phyloP scores from a whole-genome alignment of 2,797 vertebrate genomes.

The Diceros bicornis region DNA sequence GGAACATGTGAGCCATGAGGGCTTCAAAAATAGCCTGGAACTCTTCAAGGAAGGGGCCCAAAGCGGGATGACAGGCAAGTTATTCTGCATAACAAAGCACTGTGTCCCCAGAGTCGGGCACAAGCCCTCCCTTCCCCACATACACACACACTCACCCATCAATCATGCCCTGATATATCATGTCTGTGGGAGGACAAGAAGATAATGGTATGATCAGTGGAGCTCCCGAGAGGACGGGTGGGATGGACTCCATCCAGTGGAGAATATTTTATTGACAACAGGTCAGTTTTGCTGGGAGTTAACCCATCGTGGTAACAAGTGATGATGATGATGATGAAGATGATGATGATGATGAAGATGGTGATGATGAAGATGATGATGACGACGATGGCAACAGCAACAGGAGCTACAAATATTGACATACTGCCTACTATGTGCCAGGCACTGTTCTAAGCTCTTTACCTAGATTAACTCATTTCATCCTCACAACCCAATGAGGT shows the following conservation, averaged over 20 bases:
- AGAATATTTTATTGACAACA: background rate
- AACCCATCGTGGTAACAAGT: background rate
- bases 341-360: fast-evolving
- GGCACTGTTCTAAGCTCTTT: background rate
- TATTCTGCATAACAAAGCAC: slow-evolving; percentile 87
- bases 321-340: too few species aligned
- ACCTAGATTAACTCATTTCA: background rate
- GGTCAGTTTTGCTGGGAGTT: background rate
- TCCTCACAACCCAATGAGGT: background rate
- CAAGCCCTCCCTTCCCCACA: slow-evolving; percentile 79
- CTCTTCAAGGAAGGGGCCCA: slow-evolving; percentile 80
- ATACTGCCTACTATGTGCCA: background rate
- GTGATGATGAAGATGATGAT: fast-evolving
- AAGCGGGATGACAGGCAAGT: slow-evolving; percentile 84
- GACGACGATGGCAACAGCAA: fast-evolving
- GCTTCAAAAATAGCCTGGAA: slow-evolving; percentile 84
- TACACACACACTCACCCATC: slow-evolving; percentile 80
- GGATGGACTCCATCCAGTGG: background rate
- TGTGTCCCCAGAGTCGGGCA: slow-evolving; percentile 74
- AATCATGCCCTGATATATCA: slow-evolving; percentile 85
- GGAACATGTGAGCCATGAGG: slow-evolving; percentile 79
- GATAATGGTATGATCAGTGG: slow-evolving; percentile 69
- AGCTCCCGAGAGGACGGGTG: background rate
- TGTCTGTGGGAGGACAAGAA: slow-evolving; percentile 83
- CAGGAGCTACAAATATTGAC: background rate